phyloP scores from a whole-genome alignment of 2,113 vertebrate species.

The Tachycineta bicolor region DNA sequence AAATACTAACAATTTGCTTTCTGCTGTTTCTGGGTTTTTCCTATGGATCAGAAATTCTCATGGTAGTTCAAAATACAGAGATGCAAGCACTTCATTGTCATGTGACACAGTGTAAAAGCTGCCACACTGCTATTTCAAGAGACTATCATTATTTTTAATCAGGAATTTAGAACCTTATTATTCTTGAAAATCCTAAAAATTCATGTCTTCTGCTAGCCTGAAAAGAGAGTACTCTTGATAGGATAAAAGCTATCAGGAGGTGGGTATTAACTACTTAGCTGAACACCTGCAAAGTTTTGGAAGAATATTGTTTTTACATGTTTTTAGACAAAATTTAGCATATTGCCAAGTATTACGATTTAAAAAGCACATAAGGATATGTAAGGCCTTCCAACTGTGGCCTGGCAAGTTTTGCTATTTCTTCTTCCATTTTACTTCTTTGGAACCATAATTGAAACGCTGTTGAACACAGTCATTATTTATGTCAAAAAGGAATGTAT shows the following conservation, averaged over 20 bases:
- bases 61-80: background rate
- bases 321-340: background rate
- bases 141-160: background rate
- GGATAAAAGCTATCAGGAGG: background rate
- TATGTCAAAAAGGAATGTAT: background rate
- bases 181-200: background rate
- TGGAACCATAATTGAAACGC: background rate
- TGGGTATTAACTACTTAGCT: background rate
- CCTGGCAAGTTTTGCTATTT: background rate
- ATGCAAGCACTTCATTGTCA: background rate
- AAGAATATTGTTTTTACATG: background rate
- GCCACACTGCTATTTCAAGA: background rate
- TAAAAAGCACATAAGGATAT: background rate
- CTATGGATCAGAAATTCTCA: background rate
- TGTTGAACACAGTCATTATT: background rate
- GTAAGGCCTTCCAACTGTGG: background rate
- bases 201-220: background rate
- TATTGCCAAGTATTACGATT: background rate
- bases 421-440: background rate
- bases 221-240: background rate
- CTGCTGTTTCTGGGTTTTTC: background rate
- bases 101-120: background rate
- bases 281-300: background rate
- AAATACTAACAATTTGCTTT: slow-evolving; percentile 21
- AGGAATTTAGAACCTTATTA: background rate